Evolutionary conservation across 2,797 vertebrate species (phyloP), one percentile per base, ranked within the genome.

Genomic region (Ptychadena robeensis): DNA sequence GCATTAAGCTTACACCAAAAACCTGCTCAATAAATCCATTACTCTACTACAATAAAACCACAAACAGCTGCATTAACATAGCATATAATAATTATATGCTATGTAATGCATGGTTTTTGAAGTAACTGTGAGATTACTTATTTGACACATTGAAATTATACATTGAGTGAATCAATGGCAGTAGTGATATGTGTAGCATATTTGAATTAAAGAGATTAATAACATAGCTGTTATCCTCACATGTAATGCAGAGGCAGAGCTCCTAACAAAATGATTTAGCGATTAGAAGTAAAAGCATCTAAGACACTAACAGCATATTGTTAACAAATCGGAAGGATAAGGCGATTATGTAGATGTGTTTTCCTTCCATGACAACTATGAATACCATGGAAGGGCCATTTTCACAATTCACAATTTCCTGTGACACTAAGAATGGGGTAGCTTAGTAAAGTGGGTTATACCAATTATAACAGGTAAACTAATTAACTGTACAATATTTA

Each of bases 81-180:
- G 75, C 31, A 68, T n/a, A 32, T 38, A 79, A 37, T 37, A 34
- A 78, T 67, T 78, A 53, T 8, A 78, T 61, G 59, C 10, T 25
- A 25, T 78, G 65, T 12, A 14, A 38, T 11, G 35, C 22, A 53
- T 53, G 31, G 30, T 32, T 8, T 53, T 11, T 48, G 28, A 10
- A n/a, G 27, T n/a, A 25, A 27, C 10, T 63, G 12, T 14, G 18
- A 48, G 2, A 67, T 67, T 32, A 67, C 31, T 44, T 28, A 38
- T 32, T 28, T 65, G 27, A 32, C 31, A n/a, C 40, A 48, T n/a
- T 57, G n/a, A 27, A 32, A 40, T 67, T 68, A 31, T 76, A n/a
- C 10, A 27, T 25, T 22, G 10, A 37, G n/a, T 69, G 10, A 69
- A 38, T 25, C 67, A 69, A 40, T 40, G n/a, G 34, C 11, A 69